Base-by-base conservation (phyloP, 2,797 vertebrate species). In the Nyctalus aviator region DNA sequence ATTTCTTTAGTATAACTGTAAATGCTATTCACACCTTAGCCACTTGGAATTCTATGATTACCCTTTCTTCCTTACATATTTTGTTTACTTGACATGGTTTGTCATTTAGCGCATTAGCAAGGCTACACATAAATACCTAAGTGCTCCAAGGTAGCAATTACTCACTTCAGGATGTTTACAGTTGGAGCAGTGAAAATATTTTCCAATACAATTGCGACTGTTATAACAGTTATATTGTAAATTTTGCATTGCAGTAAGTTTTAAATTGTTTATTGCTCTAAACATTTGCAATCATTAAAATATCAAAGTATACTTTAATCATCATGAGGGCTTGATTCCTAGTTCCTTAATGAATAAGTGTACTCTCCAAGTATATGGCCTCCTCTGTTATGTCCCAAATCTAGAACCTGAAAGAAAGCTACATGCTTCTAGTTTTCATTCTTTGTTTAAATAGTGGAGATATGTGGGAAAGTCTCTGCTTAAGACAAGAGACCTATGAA, bases 251-350 rank as follows among this genome's bases (percentile, higher is more conserved):
- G 69, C 46, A 75, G 15, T 75, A 81, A 37, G 53, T 62, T 93
- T 89, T 69, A 64, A 89, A 25, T 77, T 82, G 94, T 93, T 94
- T 91, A 91, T 78, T 69, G 44, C 79, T 25, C 13, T 78, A 53
- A 87, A 93, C 73, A 75, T 59, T 50, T 81, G n/a, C 17, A 25
- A 8, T 84, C 77, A n/a, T 93, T 82, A 91, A 94, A 90, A 82
- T 66, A 77, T 88, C 62, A 84, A 35, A 90, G 87, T 50, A 57
- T 44, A 44, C 30, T 93, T 95, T 84, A 87, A 81, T 82, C 50
- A 44, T 83, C 46, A 35, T 57, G 59, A 95, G 25, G 4, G 6
- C 30, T 90, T 69, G 68, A 50, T 8, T 27, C 5, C 25, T 46
- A 8, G 13, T 46, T 91, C 64, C 44, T 72, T 91, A 66, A 75